Conservation (phyloP, 2,113 vertebrate species). For the Pseudopipra pipra region DNA sequence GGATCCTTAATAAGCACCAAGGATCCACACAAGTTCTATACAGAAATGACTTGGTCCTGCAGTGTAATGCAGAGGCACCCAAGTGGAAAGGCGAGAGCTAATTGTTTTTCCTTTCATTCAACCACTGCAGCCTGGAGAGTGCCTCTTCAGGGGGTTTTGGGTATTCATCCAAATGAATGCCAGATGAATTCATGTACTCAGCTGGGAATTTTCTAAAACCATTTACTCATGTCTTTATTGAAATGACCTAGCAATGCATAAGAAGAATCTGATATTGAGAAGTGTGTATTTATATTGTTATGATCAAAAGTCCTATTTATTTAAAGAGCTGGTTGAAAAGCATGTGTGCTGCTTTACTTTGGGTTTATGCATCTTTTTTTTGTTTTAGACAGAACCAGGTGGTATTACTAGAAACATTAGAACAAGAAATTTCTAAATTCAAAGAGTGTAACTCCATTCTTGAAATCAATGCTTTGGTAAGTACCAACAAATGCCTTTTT, state of each 20-base stretch:
- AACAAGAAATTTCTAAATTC: constrained; percentile 96
- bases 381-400: constrained; percentile 92
- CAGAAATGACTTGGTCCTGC: background rate
- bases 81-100: background rate
- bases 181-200: background rate
- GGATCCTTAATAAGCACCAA: background rate
- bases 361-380: background rate
- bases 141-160: background rate
- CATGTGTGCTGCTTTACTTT: background rate
- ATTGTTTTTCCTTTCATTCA: background rate
- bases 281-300: background rate
- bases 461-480: constrained; percentile 91
- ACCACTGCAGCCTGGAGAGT: background rate
- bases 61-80: background rate
- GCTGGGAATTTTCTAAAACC: background rate
- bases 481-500: constrained; percentile 26
- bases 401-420: constrained; percentile 90
- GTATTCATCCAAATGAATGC: background rate
- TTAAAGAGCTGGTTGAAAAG: background rate
- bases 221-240: background rate
- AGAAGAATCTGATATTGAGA: background rate
- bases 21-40: background rate
- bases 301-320: background rate
- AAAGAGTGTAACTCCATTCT: constrained; percentile 88
- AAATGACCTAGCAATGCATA: background rate